phyloP scores from a whole-genome alignment of 2,888 invertebrate species.

The Conus canariensis region DNA sequence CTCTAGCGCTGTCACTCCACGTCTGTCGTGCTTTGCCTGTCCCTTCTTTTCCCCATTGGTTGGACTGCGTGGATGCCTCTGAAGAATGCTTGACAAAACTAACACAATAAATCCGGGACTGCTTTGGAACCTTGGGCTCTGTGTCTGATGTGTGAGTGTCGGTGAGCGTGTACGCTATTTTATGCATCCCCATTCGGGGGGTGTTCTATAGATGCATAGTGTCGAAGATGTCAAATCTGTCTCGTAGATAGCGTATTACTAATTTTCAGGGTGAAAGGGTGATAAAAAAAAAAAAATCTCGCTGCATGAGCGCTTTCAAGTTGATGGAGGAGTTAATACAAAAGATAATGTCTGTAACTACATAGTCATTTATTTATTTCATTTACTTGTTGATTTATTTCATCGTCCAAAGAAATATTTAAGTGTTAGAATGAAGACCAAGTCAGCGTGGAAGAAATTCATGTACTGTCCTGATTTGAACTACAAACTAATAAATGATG shows the following conservation, averaged over 20 bases:
- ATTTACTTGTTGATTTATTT: neutral
- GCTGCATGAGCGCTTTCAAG: neutral
- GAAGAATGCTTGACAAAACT: conserved; percentile 7
- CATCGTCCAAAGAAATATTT: too few relatives aligned
- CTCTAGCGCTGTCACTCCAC: neutral
- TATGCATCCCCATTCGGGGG: too few relatives aligned
- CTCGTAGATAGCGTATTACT: neutral
- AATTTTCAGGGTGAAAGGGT: neutral
- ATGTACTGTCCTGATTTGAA: too few relatives aligned
- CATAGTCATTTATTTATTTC: neutral
- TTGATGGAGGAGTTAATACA: neutral
- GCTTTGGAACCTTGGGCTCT: neutral
- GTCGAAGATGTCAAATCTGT: too few relatives aligned
- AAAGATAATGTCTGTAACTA: neutral
- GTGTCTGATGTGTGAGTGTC: neutral
- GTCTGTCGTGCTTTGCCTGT: neutral
- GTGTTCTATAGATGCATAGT: too few relatives aligned
- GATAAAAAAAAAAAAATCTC: neutral
- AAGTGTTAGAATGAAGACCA: too few relatives aligned
- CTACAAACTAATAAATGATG: neutral
- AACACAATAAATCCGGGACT: conserved; percentile 14
- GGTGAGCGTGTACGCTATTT: neutral
- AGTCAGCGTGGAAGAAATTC: too few relatives aligned
- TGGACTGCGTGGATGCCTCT: conserved; percentile 12
- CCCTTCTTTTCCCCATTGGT: neutral